phyloP scores from a whole-genome alignment of 2,797 vertebrate species.

The Takifugu rubripes region DNA sequence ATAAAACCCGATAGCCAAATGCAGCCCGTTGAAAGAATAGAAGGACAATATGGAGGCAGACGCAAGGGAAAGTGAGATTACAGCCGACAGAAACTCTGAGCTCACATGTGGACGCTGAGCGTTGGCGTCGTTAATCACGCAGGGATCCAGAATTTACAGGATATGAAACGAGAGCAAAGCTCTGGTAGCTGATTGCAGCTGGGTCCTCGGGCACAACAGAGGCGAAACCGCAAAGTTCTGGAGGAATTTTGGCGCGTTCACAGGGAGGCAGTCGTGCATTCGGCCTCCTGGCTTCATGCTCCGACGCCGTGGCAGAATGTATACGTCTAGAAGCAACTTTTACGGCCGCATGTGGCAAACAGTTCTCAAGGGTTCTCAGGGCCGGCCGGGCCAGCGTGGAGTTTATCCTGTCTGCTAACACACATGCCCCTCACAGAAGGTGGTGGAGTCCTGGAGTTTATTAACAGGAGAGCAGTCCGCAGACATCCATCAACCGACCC shows the following conservation, averaged over 20 bases:
- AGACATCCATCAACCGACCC: slow-evolving; percentile 50
- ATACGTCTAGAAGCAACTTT: slow-evolving; percentile 38
- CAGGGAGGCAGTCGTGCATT: slow-evolving; percentile 23
- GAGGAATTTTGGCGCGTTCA: slow-evolving; percentile 30
- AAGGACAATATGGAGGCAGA: slow-evolving; percentile 16
- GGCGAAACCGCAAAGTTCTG: slow-evolving; percentile 19
- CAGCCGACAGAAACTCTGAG: slow-evolving; percentile 13
- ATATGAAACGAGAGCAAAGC: background rate
- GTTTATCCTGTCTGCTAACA: slow-evolving; percentile 25
- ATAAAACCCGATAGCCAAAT: slow-evolving; percentile 54
- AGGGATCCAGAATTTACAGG: slow-evolving; percentile 24
- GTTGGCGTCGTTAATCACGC: too few relatives aligned
- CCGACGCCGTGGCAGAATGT: slow-evolving; percentile 25
- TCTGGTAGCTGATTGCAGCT: slow-evolving; percentile 33
- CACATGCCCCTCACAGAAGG: slow-evolving; percentile 18
- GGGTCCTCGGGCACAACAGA: too few relatives aligned
- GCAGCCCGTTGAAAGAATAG: slow-evolving; percentile 33
- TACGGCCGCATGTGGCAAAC: slow-evolving; percentile 57
- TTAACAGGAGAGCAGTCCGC: slow-evolving; percentile 25
- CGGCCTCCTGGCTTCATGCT: slow-evolving; percentile 8
- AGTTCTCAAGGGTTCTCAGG: slow-evolving; percentile 18
- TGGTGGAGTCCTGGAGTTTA: slow-evolving; percentile 31
- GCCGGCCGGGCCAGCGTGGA: slow-evolving; percentile 35
- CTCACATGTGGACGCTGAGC: background rate
- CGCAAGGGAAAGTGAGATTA: slow-evolving; percentile 23